Evolutionary conservation across 2,888 invertebrate genomes (phyloP).

Genomic region (Dicranocentrus wangi): DNA sequence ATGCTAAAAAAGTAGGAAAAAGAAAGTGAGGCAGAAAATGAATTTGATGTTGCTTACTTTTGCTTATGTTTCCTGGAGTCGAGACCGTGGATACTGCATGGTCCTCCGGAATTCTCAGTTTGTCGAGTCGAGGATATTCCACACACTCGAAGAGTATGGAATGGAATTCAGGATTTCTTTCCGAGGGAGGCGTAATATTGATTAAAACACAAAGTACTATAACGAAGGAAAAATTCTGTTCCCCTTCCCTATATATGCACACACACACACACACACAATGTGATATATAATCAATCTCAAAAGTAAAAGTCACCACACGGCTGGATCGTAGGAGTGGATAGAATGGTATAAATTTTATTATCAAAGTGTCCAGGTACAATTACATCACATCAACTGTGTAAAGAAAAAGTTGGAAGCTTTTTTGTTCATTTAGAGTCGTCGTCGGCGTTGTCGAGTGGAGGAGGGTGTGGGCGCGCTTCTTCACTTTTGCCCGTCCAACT

Average conservation of each 20-base stretch:
- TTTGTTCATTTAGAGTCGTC: neutral
- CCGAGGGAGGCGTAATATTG: slow-evolving; percentile 16
- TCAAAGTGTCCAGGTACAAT: slow-evolving; percentile 57
- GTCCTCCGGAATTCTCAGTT: neutral
- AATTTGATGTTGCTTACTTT: slow-evolving; percentile 59
- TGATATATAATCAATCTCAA: neutral
- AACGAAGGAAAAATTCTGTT: no score
- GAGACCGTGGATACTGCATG: neutral
- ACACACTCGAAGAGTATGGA: slow-evolving; percentile 9
- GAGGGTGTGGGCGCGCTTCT: neutral
- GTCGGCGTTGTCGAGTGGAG: neutral
- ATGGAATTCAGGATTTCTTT: slow-evolving; percentile 6
- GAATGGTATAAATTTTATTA: slow-evolving; percentile 32
- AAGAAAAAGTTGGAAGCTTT: slow-evolving; percentile 19
- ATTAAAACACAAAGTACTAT: no score
- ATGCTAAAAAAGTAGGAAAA: slow-evolving; percentile 46
- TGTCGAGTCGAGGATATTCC: neutral
- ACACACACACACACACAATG: no score
- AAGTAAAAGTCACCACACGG: neutral
- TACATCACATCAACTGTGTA: slow-evolving; percentile 44
- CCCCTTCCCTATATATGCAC: no score
- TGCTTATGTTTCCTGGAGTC: slow-evolving; percentile 13
- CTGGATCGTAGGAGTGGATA: slow-evolving; percentile 5
- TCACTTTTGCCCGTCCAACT: neutral
- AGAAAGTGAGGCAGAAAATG: slow-evolving; percentile 54